phyloP scores from a whole-genome alignment of 2,797 vertebrate species.

The Melanogrammus aeglefinus region DNA sequence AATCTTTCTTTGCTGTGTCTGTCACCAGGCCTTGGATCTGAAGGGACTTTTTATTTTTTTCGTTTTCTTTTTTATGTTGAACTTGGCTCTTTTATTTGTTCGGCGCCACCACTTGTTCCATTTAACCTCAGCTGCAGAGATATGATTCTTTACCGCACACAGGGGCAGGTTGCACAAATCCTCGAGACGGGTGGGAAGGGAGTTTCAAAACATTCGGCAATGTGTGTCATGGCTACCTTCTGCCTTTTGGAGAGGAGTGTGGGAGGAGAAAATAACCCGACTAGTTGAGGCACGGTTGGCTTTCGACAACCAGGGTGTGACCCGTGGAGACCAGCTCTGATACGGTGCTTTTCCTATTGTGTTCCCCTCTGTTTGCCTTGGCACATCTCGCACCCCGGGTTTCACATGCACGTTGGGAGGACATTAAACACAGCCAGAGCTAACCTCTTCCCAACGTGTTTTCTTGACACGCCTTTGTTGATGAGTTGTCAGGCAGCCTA shows the following conservation, averaged over 20 bases:
- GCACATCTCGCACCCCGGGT: conserved; percentile 32
- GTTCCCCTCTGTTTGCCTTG: conserved; percentile 58
- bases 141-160: conserved; percentile 6
- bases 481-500: conserved; percentile 17
- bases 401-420: conserved; percentile 20
- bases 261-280: conserved; percentile 55
- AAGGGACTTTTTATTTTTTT: conserved; percentile 13
- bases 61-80: conserved; percentile 27
- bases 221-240: conserved; percentile 38
- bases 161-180: conserved; percentile 9
- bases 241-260: conserved; percentile 32
- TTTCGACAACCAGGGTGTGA: conserved; percentile 64
- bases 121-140: conserved; percentile 19
- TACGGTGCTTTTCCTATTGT: conserved; percentile 48
- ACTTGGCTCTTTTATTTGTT: conserved; percentile 30
- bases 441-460: conserved; percentile 7
- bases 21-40: conserved; percentile 35
- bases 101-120: conserved; percentile 38
- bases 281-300: conserved; percentile 63
- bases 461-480: conserved; percentile 35
- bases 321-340: conserved; percentile 45
- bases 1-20: conserved; percentile 46
- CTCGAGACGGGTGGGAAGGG: conserved; percentile 27
- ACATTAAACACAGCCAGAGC: conserved; percentile 28
- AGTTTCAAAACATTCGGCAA: conserved; percentile 43